phyloP scores from a whole-genome alignment of 2,113 vertebrate species.

The Petrocephalus zakoni region DNA sequence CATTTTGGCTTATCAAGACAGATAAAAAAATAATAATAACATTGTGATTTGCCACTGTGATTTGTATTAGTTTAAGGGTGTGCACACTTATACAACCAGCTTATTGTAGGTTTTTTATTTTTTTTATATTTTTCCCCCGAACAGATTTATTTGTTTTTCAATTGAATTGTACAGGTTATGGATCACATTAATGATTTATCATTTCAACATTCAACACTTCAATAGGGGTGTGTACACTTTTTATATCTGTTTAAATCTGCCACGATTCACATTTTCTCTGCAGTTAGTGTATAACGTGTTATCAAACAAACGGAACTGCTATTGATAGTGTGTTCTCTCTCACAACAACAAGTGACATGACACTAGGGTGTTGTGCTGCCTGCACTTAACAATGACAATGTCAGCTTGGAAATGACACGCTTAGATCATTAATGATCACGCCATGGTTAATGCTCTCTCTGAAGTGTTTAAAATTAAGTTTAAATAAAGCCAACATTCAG shows the following conservation, averaged over 20 bases:
- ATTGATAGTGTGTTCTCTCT: neutral
- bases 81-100: too few relatives aligned
- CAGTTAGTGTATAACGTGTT: neutral
- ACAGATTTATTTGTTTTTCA: too few relatives aligned
- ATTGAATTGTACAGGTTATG: too few relatives aligned
- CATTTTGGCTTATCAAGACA: neutral
- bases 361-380: neutral
- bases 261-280: neutral
- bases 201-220: too few relatives aligned
- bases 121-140: too few relatives aligned
- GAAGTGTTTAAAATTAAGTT: constrained; percentile 29
- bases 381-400: neutral
- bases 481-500: constrained; percentile 35
- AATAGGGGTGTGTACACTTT: too few relatives aligned
- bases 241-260: neutral
- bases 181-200: too few relatives aligned
- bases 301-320: neutral
- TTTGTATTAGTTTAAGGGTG: too few relatives aligned
- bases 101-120: too few relatives aligned
- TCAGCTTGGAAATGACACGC: neutral
- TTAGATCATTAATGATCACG: neutral
- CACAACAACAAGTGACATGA: neutral
- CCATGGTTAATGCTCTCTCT: constrained; percentile 21
- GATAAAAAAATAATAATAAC: neutral
- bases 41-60: too few relatives aligned